Conservation (phyloP, 2,797 vertebrate genomes). For the Chloroceryle inda region DNA sequence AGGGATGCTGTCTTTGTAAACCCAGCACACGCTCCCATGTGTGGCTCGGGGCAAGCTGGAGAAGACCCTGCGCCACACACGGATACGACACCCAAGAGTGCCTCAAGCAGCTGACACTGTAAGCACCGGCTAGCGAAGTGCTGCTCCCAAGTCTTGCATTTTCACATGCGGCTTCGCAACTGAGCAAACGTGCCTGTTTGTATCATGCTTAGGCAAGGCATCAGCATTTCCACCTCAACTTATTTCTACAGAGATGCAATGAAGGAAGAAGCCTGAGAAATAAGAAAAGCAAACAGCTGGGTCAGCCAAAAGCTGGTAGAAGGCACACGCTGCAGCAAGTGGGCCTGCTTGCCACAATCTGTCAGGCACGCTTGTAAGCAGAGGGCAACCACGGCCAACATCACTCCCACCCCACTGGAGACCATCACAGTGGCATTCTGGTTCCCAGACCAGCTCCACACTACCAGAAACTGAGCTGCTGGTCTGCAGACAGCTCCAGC, state of each 20-base stretch:
- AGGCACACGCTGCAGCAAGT: not conserved
- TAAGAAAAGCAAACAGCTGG: not conserved
- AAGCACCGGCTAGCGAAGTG: accelerated
- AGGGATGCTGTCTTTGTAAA: not conserved
- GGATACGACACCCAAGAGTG: not conserved
- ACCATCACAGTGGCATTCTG: not conserved
- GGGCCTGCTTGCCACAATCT: not conserved
- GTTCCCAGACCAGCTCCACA: not conserved
- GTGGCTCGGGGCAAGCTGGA: not conserved
- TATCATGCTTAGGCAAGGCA: not conserved
- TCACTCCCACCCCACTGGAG: not conserved
- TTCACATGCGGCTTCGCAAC: not conserved
- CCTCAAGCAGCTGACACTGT: not conserved
- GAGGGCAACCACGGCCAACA: not conserved
- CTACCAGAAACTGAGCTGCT: not conserved
- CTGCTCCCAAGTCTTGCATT: not conserved
- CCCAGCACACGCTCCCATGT: accelerated
- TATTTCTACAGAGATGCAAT: not conserved
- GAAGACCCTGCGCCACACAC: not conserved
- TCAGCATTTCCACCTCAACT: not conserved
- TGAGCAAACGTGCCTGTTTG: not conserved
- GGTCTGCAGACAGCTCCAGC: not conserved
- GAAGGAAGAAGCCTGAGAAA: not conserved
- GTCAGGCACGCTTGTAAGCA: accelerated
- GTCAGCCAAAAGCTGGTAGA: not conserved